A percentile compares a stretch with the other conserved stretches of the same genome.
Evolutionary conservation across 35 echinoderm and acorn worm species (phyloP).

Genomic region (Hemicentrotus pulcherrimus): DNA sequence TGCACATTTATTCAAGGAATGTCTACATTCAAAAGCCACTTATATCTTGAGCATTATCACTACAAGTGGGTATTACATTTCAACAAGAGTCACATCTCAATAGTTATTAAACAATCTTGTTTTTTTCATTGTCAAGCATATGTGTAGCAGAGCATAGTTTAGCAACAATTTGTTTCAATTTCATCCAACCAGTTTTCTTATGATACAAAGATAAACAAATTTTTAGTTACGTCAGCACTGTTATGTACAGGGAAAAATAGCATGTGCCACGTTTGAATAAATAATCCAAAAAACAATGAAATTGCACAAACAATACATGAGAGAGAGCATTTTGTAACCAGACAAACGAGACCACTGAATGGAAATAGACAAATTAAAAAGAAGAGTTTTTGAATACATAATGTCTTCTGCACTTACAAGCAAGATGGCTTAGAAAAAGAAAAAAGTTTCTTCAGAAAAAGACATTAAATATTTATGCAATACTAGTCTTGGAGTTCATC

Average conservation of each 20-base stretch:
- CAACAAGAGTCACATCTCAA: not conserved
- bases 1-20: not conserved
- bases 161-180: too few relatives aligned
- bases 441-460: too few relatives aligned
- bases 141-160: not conserved
- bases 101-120: not conserved
- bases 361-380: not conserved
- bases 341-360: not conserved
- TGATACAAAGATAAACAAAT: too few relatives aligned
- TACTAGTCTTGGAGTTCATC: too few relatives aligned
- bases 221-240: too few relatives aligned
- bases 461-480: too few relatives aligned
- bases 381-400: too few relatives aligned
- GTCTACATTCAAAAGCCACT: not conserved
- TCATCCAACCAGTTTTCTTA: too few relatives aligned
- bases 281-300: not conserved
- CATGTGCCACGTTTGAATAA: not conserved
- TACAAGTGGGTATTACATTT: not conserved
- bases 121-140: not conserved
- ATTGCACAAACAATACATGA: not conserved
- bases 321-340: not conserved
- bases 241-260: too few relatives aligned
- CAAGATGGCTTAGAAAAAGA: too few relatives aligned
- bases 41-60: not conserved
- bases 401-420: too few relatives aligned